Percentiles rank a stretch among this genome's conserved stretches.
These are phyloP conservation scores for Manis crassicaudata DNA, from an alignment of 2,797 vertebrate genomes.

Conservation along the genomic window DNA sequence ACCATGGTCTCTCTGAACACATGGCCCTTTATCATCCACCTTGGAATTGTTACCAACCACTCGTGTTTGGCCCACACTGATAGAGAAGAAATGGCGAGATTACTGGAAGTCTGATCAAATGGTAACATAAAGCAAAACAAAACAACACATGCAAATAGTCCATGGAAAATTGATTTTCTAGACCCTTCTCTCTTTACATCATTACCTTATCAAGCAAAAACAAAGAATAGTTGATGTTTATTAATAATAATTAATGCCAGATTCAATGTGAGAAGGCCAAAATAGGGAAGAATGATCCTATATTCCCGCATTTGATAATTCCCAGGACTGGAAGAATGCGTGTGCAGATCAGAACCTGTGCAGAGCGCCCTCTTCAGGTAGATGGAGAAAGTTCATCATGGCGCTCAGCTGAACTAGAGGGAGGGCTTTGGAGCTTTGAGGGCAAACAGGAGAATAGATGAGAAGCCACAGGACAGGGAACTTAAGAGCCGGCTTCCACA, in stretches of 20 bases:
- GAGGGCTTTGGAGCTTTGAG: not conserved
- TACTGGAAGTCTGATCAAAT: not conserved
- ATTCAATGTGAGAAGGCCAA: not conserved
- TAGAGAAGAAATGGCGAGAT: not conserved
- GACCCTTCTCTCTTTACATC: not conserved
- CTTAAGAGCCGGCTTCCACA: not conserved
- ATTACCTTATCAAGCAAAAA: not conserved
- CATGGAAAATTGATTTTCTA: not conserved
- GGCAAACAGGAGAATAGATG: fast-evolving
- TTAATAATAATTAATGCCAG: not conserved
- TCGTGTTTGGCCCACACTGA: not conserved
- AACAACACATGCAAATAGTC: not conserved
- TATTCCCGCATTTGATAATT: not conserved
- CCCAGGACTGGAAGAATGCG: fast-evolving
- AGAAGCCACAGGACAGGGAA: not conserved
- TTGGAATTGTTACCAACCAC: not conserved
- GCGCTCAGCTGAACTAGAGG: not conserved
- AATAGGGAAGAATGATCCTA: not conserved
- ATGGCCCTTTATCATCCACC: not conserved
- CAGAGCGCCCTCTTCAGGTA: not conserved
- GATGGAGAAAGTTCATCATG: not conserved
- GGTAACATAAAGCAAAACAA: not conserved
- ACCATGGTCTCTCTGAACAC: not conserved
- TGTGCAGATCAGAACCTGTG: not conserved
- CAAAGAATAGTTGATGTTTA: not conserved